Base-by-base conservation (phyloP, 2,113 vertebrate species). In the Pao palembangensis region DNA sequence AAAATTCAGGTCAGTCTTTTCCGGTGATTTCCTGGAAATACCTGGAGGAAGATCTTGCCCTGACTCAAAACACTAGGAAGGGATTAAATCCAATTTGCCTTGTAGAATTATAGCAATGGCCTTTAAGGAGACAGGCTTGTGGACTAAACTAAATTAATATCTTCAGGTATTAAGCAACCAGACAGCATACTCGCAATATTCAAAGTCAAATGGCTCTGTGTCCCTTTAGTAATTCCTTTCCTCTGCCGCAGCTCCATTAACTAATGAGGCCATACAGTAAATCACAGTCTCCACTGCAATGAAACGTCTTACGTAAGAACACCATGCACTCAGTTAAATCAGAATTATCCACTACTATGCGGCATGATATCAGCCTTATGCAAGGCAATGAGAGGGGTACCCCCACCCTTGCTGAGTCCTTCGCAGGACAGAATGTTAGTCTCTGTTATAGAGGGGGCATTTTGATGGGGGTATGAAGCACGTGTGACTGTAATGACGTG, bases 221-320 rank as follows among this genome's bases (percentile, higher is more conserved):
- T 58, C 63, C 47, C n/a, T 43, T 64, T 47, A 51, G 20, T 48
- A 54, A 47, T 43, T 61, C 58, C 51, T 56, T 17, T 51, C 58
- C 28, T 46, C 51, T 60, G 43, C 65, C 70, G 58, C 77, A 61
- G 60, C 43, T 82, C 80, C 86, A 87, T 86, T 89, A 89, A 57
- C 64, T 86, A 87, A 87, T 88, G 79, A 88, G 63, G 58, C 55
- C 52, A 56, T 65, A 59, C 64, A 49, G 61, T 84, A 82, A 87
- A 87, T 85, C 79, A 85, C 71, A 67, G 17, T 61, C 17, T 43
- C 60, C 55, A 58, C 67, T 69, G 42, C 72, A 51, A 70, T 76
- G 80, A 59, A 71, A 73, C 58, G 53, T 58, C 61, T 83, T 77
- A 69, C 25, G 60, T 81, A 83, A 83, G 76, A 75, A 67, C 59